These are phyloP conservation scores for Eupeodes latifasciatus DNA, from an alignment of 2,888 invertebrate genomes.

Conservation along the genomic window DNA sequence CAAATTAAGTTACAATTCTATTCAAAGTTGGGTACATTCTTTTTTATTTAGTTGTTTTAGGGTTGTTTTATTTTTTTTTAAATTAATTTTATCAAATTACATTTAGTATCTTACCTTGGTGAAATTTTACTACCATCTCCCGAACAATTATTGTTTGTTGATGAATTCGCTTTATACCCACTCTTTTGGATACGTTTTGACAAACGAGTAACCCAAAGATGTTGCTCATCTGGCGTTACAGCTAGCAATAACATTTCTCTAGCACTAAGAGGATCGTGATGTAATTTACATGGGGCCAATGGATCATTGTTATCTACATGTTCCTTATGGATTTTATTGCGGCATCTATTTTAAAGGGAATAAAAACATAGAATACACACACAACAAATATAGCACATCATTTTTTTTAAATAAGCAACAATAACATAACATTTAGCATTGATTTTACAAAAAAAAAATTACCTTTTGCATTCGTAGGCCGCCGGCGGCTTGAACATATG, in stretches of 20 bases:
- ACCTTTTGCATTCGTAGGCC: conserved; percentile 97
- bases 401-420: conserved; percentile 4
- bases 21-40: conserved; percentile 45
- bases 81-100: neutral
- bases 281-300: conserved; percentile 97
- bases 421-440: conserved; percentile 1
- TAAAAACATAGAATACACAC: conserved; percentile 37
- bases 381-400: conserved; percentile 24
- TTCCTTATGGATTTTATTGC: conserved; percentile 98
- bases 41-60: neutral
- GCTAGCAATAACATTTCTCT: conserved; percentile 97
- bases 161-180: conserved; percentile 94
- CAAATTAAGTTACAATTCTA: neutral
- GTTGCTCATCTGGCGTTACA: conserved; percentile 93
- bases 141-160: conserved; percentile 84
- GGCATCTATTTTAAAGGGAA: conserved; percentile 88
- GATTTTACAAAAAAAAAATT: conserved; percentile 38
- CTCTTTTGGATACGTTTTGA: conserved; percentile 96
- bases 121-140: conserved; percentile 89
- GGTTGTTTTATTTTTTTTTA: neutral
- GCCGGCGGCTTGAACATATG: conserved; percentile 99
- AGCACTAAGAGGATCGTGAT: conserved; percentile 96
- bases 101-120: conserved; percentile 87
- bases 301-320: conserved; percentile 93
- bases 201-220: conserved; percentile 95